phyloP scores from a whole-genome alignment of 2,113 vertebrate species.

The Sinocyclocheilus anshuiensis region DNA sequence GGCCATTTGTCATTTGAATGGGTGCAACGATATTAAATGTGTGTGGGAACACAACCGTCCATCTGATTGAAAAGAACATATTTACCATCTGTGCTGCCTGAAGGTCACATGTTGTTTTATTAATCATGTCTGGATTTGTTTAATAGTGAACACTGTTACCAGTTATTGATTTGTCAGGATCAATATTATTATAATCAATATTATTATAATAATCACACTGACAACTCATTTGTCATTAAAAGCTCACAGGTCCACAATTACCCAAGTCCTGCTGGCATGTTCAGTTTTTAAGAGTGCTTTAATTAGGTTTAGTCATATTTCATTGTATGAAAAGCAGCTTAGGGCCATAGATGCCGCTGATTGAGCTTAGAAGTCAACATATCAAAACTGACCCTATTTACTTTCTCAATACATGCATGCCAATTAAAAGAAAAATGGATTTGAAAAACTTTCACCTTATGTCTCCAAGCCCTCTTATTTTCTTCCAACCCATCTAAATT shows the following conservation, averaged over 20 bases:
- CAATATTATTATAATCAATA: not conserved
- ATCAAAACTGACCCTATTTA: too few relatives aligned
- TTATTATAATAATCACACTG: not conserved
- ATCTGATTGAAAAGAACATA: not conserved
- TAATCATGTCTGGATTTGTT: not conserved
- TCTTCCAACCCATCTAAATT: not conserved
- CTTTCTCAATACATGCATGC: too few relatives aligned
- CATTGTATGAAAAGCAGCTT: too few relatives aligned
- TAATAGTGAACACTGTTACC: not conserved
- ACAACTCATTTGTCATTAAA: not conserved
- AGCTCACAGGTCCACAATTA: not conserved
- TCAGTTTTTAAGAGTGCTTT: too few relatives aligned
- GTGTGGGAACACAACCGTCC: not conserved
- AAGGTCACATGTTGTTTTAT: conserved; percentile 1
- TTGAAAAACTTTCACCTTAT: not conserved
- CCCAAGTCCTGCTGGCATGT: not conserved
- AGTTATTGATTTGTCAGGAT: not conserved
- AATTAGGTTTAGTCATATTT: too few relatives aligned
- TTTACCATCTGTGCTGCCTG: not conserved
- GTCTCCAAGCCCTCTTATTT: not conserved
- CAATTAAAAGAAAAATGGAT: not conserved
- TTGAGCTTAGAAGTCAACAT: not conserved
- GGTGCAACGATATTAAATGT: not conserved
- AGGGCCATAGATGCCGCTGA: not conserved
- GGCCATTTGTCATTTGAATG: not conserved